Base-by-base conservation (phyloP, 2,797 vertebrate species). In the Tolypeutes matacus region DNA sequence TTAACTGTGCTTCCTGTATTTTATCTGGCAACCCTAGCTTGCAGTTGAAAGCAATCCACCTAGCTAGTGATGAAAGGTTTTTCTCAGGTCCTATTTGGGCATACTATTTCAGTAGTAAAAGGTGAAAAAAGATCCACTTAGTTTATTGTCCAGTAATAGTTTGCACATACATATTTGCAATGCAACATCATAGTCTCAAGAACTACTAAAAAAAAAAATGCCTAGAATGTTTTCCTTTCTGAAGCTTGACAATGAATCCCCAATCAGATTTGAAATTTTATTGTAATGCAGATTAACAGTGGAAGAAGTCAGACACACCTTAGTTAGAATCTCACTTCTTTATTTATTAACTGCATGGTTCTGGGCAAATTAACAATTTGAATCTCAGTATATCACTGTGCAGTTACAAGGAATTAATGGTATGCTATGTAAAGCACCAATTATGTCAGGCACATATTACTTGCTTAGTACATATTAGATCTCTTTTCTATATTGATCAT, bases 161-260 rank as follows among this genome's bases (percentile, higher is more conserved):
- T 84, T 83, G 34, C 78, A 20, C 42, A 78, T 36, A 46, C 11
- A 31, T 73, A 60, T 82, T 84, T 94, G 42, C 87, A 81, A 87
- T 64, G 15, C 46, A 81, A 25, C 3, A 49, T 95, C 72, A 51
- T 70, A 31, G 17, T 73, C 29, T 62, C 51, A 34, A 92, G 49
- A 89, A 65, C 15, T 78, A 69, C 27, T 73, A 56, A 83, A 46
- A 84, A 83, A 56, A 83, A 46, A 84, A 83, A 36, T 51, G 12
- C 42, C 70, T 60, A 75, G 53, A 80, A 62, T 94, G 31, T 31
- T 77, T 93, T 95, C 90, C 70, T 91, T 87, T 39, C 64, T 60
- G 25, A 77, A 12, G 5, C 46, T 73, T 78, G 23, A 58, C 75
- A 86, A 60, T 93, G 34, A 65, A 86, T 80, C 20, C 2, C 36